Base-by-base conservation (phyloP, 2,888 invertebrate species). In the Seira musarum region DNA sequence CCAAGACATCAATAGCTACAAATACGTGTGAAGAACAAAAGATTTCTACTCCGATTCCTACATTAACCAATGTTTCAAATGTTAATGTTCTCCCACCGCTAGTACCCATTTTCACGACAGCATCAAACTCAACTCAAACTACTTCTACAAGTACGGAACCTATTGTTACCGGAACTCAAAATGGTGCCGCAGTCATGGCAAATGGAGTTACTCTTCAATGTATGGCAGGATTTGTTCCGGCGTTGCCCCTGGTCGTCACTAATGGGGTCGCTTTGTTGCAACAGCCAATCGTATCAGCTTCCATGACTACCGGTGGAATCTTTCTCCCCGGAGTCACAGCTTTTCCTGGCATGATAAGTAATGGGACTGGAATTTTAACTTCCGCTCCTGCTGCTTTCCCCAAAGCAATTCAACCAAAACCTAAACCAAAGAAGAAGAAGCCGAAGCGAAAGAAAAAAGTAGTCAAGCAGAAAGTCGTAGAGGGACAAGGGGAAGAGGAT, bases 401-500 rank as follows among this genome's bases (percentile, higher is more conserved):
- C 6, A 13, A 5, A 40, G 6, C 40, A 17, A 15, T 40, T 0
- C 53, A 63, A 40, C 24, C 30, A 19, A 64, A 57, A 24, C 24
- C 19, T 40, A 81, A 76, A 15, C 68, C 63, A 49, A 80, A 60
- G 22, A 2, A 5, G 6, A 64, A 17, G 2, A 3, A 57, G 30
- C 24, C 19, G 63, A 75, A 66, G 19, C 24, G 69, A 46, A 80
- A 71, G 24, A 75, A 75, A 61, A 69, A 71, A 17, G 40, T n/a
- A 19, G 57, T 57, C 5, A 72, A 71, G 35, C 60, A 64, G 65
- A 78, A 72, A 61, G 21, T 17, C 1, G 19, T 30, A n/a, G 77
- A 78, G 22, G 72, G 69, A 19, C 70, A 79, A 65, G 81, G 79
- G 19, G 82, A 79, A 72, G 82, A 76, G 13, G 80, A 74, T 17